Evolutionary conservation across 2,113 vertebrate genomes (phyloP), one percentile per base, ranked within the genome.

Genomic region (Anthoscopus minutus): DNA sequence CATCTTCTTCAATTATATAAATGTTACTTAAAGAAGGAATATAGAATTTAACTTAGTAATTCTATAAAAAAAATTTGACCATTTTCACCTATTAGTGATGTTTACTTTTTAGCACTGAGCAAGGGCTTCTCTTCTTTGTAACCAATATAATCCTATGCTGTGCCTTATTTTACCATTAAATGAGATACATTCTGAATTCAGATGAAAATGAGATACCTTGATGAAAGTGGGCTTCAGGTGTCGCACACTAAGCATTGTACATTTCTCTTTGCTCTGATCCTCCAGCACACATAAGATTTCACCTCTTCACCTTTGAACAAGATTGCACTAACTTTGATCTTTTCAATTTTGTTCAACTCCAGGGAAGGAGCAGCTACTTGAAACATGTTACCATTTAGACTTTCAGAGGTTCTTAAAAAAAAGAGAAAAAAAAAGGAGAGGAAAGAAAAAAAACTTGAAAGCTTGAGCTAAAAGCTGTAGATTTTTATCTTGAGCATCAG

Each of bases 291-390:
- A 81, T 88, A 96, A 93, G 77, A 80, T 90, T 95, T 97, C 85
- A 86, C 65, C 81, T 96, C 60, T 89, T 97, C 82, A 92, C 87
- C 95, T 97, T 96, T 93, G 42, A 97, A 94, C 70, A 91, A 88
- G 93, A 71, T 86, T 86, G 81, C 81, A 53, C 76, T 96, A 94
- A 96, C 94, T 93, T 96, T 89, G 88, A 96, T 97, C 93, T 97
- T 93, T 97, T 97, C 95, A 93, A 60, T 96, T 96, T 96, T 96
- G 89, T 95, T 95, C 94, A 93, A 88, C 74, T 97, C 85, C 69
- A 94, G 82, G 93, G 92, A 97, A 97, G 83, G 86, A 94, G 58
- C 65, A 94, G 65, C 70, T 93, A 87, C 86, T 97, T 97, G 80
- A 93, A 96, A 95, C 88, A 72, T 67, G 95, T 96, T 94, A 95